Conservation (phyloP, 2,113 vertebrate species). For the Amphiprion percula region DNA sequence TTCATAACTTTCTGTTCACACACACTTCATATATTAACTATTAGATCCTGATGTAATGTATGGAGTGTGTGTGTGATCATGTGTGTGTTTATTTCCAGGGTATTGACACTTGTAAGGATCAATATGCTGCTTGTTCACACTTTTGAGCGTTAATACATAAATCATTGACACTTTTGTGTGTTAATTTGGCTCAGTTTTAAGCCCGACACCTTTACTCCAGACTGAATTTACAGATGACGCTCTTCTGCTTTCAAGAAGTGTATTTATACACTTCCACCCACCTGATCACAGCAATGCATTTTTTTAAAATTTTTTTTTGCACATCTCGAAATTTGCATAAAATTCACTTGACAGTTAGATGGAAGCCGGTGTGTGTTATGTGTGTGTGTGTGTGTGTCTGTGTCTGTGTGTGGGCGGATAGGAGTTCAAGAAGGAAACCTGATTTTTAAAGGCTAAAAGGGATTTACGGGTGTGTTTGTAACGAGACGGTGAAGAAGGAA, state of each 20-base stretch:
- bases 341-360: constrained; percentile 28
- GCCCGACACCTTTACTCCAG: too few species aligned
- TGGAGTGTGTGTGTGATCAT: too few species aligned
- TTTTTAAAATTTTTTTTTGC: constrained; percentile 3
- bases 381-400: constrained; percentile 1
- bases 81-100: too few species aligned
- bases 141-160: too few species aligned
- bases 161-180: too few species aligned
- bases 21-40: too few species aligned
- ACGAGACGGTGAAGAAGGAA: constrained; percentile 8
- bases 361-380: not conserved
- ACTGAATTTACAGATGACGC: too few species aligned
- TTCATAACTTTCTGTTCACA: too few species aligned
- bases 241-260: not conserved
- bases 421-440: constrained; percentile 6
- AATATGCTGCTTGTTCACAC: too few species aligned
- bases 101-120: too few species aligned
- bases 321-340: constrained; percentile 6
- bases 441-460: constrained; percentile 16
- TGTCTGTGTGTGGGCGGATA: constrained; percentile 11
- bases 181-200: too few species aligned
- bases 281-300: not conserved
- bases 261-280: constrained; percentile 1
- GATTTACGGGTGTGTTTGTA: constrained; percentile 9
- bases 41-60: too few species aligned